Conservation (phyloP, 2,113 vertebrate genomes). For the Ellobius talpinus region DNA sequence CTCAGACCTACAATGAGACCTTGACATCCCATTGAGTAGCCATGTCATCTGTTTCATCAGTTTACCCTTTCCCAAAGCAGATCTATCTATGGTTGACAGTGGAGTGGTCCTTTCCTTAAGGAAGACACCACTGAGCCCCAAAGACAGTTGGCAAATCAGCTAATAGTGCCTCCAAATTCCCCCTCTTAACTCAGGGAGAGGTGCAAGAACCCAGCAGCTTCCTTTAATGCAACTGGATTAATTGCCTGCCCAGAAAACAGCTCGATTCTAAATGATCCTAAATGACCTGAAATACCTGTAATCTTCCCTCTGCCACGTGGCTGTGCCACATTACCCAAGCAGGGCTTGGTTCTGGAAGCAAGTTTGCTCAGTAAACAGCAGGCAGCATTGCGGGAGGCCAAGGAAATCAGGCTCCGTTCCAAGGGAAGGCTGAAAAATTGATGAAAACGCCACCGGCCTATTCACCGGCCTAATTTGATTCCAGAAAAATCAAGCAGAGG, state of each 20-base stretch:
- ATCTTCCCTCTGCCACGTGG: slow-evolving; percentile 60
- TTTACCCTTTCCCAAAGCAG: slow-evolving; percentile 35
- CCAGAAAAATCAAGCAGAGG: slow-evolving; percentile 39
- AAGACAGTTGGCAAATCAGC: slow-evolving; percentile 19
- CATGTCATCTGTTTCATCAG: not conserved
- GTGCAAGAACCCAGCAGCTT: slow-evolving; percentile 43
- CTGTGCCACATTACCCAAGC: slow-evolving; percentile 22
- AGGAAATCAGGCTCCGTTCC: slow-evolving; percentile 57
- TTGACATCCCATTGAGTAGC: not conserved
- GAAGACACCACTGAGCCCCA: not conserved
- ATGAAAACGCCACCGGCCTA: slow-evolving; percentile 41
- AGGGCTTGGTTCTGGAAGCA: slow-evolving; percentile 12
- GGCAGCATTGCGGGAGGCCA: slow-evolving; percentile 17
- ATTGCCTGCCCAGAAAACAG: slow-evolving; percentile 81
- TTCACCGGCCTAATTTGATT: slow-evolving; percentile 66
- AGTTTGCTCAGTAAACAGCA: slow-evolving; percentile 51
- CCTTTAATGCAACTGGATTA: slow-evolving; percentile 79
- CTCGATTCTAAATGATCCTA: slow-evolving; percentile 77
- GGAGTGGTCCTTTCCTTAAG: not conserved
- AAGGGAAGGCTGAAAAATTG: slow-evolving; percentile 48
- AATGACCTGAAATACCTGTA: slow-evolving; percentile 77
- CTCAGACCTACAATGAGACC: not conserved
- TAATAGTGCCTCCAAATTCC: slow-evolving; percentile 37
- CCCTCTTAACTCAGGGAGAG: slow-evolving; percentile 39
- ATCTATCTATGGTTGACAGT: not conserved